A percentile compares a stretch with the other conserved stretches of the same genome.
phyloP scores from a whole-genome alignment of 2,113 vertebrate genomes.

The Elaphurus davidianus region DNA sequence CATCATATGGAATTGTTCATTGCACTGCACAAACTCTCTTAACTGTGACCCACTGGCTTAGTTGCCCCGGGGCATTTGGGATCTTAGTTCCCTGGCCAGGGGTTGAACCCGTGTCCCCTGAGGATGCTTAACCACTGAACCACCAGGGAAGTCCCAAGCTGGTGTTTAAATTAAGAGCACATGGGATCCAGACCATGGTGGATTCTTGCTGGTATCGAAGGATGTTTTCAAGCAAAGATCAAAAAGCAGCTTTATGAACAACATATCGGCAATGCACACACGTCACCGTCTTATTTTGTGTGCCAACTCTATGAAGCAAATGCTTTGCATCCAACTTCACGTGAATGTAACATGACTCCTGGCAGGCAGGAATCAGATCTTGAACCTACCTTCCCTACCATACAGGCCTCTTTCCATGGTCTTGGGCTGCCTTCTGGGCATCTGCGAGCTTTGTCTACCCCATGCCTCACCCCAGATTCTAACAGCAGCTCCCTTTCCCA shows the following conservation, averaged over 20 bases:
- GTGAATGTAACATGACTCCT: neutral
- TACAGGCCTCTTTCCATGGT: neutral
- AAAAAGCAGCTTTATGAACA: neutral
- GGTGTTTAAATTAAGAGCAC: neutral
- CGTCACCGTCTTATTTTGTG: neutral
- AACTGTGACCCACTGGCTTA: neutral
- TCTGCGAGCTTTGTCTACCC: neutral
- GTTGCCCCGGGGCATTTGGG: neutral
- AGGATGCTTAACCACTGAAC: neutral
- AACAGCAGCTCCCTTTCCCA: neutral
- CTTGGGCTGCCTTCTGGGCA: accelerated
- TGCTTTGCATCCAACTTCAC: neutral
- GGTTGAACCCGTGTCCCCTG: neutral
- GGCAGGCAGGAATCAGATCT: neutral
- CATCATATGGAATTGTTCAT: neutral
- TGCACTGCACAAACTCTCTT: neutral
- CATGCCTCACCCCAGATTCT: neutral
- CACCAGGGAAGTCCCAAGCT: neutral
- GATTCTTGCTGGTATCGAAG: neutral
- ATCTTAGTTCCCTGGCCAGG: neutral
- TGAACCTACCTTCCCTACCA: neutral
- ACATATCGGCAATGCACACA: neutral
- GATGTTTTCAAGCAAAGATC: neutral
- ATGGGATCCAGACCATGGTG: accelerated
- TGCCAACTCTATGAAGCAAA: neutral